Percentiles rank a stretch among this genome's conserved stretches.
These are phyloP conservation scores for Ectemnius lituratus DNA, from an alignment of 2,888 invertebrate genomes.

Conservation along the genomic window DNA sequence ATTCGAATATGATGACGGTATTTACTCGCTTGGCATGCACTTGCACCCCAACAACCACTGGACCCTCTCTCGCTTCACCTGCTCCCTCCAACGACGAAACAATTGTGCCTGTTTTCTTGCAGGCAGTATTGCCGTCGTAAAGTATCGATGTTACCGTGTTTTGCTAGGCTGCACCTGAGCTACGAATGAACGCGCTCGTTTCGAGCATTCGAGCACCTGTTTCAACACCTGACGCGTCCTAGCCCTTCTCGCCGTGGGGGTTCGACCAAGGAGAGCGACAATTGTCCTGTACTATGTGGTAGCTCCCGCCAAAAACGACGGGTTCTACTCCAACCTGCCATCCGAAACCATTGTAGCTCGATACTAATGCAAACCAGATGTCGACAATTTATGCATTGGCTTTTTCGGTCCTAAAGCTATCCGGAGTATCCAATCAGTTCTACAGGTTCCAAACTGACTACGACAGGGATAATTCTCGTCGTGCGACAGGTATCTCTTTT, in stretches of 20 bases:
- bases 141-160: conserved; percentile 44
- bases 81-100: conserved; percentile 24
- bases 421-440: not conserved
- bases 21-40: too few relatives aligned
- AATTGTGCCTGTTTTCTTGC: conserved; percentile 36
- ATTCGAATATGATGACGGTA: not conserved
- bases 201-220: conserved; percentile 57
- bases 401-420: too few relatives aligned
- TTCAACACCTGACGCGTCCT: conserved; percentile 57
- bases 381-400: conserved; percentile 11
- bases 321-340: not conserved
- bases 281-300: conserved; percentile 24
- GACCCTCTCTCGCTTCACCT: conserved; percentile 34
- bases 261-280: conserved; percentile 32
- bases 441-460: not conserved
- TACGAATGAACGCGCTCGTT: conserved; percentile 27
- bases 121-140: conserved; percentile 35
- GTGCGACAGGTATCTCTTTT: not conserved
- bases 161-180: conserved; percentile 53
- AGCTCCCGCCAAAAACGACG: conserved; percentile 11
- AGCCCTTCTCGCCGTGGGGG: conserved; percentile 50
- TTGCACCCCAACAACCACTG: not conserved
- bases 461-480: not conserved
- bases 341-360: conserved; percentile 1
- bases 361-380: conserved; percentile 35